Evolutionary conservation across 1,140 invertebrate species (phyloP).

Genomic region (Musca vetustissima): DNA sequence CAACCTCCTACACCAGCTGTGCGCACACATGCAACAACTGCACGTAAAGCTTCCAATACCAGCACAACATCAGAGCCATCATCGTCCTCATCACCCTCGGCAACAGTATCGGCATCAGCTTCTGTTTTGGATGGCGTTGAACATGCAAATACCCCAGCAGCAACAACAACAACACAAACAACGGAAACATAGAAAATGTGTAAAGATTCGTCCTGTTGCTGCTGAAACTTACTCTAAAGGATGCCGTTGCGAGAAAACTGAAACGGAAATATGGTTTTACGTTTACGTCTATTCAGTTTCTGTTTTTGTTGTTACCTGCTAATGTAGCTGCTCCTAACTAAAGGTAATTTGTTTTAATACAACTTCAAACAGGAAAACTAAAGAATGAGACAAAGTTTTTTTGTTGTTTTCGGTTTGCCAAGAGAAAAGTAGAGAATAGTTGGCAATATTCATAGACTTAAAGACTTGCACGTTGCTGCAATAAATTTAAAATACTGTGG

Average conservation of each 20-base stretch:
- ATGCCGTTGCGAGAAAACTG: not conserved
- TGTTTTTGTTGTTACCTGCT: too few species aligned
- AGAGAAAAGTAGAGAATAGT: too few species aligned
- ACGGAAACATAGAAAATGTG: constrained; percentile 45
- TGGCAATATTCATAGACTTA: too few species aligned
- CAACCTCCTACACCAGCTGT: constrained; percentile 7
- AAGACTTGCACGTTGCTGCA: too few species aligned
- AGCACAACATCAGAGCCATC: constrained; percentile 8
- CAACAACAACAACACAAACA: constrained; percentile 16
- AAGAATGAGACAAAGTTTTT: too few species aligned
- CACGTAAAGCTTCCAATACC: constrained; percentile 2
- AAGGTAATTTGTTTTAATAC: constrained; percentile 11
- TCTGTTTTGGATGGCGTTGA: not conserved
- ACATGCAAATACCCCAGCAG: constrained; percentile 30
- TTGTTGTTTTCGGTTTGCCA: too few species aligned
- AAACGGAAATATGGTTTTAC: too few species aligned
- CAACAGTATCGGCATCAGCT: not conserved
- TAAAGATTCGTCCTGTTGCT: constrained; percentile 44
- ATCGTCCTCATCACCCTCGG: not conserved
- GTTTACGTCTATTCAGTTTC: too few species aligned
- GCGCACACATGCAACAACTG: not conserved
- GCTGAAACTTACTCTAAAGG: constrained; percentile 49
- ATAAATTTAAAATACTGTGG: too few species aligned
- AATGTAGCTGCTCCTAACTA: not conserved
- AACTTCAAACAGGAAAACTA: too few species aligned